Evolutionary conservation across 2,797 vertebrate genomes (phyloP).

Genomic region (Eospalax fontanierii): DNA sequence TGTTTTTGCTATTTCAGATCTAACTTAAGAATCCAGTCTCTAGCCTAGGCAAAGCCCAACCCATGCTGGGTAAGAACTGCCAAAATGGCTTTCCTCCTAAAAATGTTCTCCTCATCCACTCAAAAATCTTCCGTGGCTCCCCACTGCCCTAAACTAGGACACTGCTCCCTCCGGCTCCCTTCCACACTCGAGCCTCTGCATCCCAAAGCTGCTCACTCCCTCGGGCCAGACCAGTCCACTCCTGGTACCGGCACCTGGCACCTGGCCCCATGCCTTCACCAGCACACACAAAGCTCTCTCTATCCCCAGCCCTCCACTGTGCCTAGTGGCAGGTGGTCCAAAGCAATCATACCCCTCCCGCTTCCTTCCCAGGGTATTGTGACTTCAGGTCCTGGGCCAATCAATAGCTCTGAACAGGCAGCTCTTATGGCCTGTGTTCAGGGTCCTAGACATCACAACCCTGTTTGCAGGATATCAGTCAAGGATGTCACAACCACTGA

Average conservation of each 20-base stretch:
- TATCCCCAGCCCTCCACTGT: fast-evolving
- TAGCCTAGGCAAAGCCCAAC: background rate
- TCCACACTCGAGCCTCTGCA: background rate
- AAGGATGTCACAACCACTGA: background rate
- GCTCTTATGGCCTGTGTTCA: background rate
- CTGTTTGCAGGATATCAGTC: background rate
- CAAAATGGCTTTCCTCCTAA: background rate
- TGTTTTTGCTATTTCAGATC: background rate
- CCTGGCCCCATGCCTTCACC: background rate
- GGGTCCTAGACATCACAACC: background rate
- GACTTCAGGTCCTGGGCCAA: background rate
- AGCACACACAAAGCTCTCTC: background rate
- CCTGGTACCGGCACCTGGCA: background rate
- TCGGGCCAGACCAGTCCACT: background rate
- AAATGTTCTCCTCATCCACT: background rate
- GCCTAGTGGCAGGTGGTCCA: background rate
- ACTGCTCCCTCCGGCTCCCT: background rate
- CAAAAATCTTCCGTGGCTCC: background rate
- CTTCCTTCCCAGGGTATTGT: background rate
- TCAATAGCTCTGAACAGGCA: background rate
- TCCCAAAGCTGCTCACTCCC: background rate
- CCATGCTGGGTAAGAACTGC: background rate
- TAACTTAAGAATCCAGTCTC: background rate
- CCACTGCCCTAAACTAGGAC: background rate
- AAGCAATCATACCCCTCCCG: background rate